phyloP scores from a whole-genome alignment of 2,888 invertebrate species.

The Drosophila prostipennis region DNA sequence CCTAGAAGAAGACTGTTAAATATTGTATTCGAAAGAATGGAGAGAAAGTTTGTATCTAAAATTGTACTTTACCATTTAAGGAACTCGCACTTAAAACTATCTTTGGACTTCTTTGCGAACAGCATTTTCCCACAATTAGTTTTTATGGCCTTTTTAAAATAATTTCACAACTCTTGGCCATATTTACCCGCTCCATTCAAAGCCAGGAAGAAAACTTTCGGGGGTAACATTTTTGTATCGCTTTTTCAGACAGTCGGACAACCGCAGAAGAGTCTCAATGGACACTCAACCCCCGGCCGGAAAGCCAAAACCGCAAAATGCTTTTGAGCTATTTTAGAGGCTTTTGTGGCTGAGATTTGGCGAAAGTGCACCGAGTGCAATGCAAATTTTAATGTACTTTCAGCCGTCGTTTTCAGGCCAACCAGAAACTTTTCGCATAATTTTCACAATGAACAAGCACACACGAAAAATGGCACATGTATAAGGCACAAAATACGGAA shows the following conservation, averaged over 20 bases:
- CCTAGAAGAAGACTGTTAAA: too few relatives aligned
- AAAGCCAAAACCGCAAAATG: constrained; percentile 53
- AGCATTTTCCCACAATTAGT: background rate
- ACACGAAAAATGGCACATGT: constrained; percentile 2
- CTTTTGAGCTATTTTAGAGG: constrained; percentile 43
- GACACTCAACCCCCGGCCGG: constrained; percentile 25
- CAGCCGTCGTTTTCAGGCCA: constrained; percentile 25
- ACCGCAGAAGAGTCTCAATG: constrained; percentile 46
- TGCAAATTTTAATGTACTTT: constrained; percentile 50
- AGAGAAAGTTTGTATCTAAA: too few relatives aligned
- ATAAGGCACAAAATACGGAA: background rate
- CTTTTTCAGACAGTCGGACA: constrained; percentile 23
- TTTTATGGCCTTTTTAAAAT: background rate
- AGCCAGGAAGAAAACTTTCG: background rate
- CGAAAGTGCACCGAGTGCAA: constrained; percentile 48
- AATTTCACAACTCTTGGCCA: background rate
- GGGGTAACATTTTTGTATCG: constrained; percentile 16
- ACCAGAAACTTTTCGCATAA: constrained; percentile 59
- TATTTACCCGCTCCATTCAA: background rate
- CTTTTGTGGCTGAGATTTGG: constrained; percentile 33
- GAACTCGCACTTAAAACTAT: background rate
- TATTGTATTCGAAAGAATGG: too few relatives aligned
- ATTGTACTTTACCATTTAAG: too few relatives aligned
- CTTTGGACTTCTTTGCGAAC: background rate
- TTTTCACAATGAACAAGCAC: constrained; percentile 43